Conservation (phyloP, 2,797 vertebrate species). For the Poecilia wingei region DNA sequence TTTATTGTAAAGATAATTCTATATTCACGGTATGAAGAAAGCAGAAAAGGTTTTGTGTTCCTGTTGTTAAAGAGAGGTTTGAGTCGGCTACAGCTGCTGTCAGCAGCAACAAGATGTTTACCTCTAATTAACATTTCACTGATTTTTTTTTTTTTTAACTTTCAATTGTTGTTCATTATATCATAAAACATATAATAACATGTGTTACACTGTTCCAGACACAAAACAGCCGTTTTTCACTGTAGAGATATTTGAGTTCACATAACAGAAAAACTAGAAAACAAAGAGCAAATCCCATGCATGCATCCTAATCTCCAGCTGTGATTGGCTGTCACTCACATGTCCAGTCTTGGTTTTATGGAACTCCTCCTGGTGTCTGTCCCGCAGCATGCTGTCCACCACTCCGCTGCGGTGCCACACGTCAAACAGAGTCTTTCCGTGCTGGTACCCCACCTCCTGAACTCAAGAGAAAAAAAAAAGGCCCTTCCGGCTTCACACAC, state of each 20-base stretch:
- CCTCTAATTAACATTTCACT: not conserved
- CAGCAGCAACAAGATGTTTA: not conserved
- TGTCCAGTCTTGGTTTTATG: slow-evolving; percentile 85
- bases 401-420: slow-evolving; percentile 90
- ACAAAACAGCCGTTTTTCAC: not conserved
- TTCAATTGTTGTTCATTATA: not conserved
- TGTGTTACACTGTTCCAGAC: not conserved
- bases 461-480: not conserved
- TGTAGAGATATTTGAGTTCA: not conserved
- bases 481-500: not conserved
- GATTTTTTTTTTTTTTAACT: not conserved
- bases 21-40: not conserved
- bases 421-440: slow-evolving; percentile 90
- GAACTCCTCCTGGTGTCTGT: slow-evolving; percentile 86
- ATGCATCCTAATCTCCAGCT: not conserved
- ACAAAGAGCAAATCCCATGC: not conserved
- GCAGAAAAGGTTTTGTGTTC: not conserved
- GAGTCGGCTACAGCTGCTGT: not conserved
- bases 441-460: slow-evolving; percentile 94
- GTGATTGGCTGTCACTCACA: slow-evolving; percentile 75
- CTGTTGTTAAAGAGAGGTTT: not conserved
- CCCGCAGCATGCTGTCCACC: slow-evolving; percentile 90
- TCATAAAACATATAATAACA: not conserved
- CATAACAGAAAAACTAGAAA: not conserved
- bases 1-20: not conserved